A percentile compares a stretch with the other conserved stretches of the same genome.
phyloP scores from a whole-genome alignment of 2,797 vertebrate species.

The Sebastes jordani region DNA sequence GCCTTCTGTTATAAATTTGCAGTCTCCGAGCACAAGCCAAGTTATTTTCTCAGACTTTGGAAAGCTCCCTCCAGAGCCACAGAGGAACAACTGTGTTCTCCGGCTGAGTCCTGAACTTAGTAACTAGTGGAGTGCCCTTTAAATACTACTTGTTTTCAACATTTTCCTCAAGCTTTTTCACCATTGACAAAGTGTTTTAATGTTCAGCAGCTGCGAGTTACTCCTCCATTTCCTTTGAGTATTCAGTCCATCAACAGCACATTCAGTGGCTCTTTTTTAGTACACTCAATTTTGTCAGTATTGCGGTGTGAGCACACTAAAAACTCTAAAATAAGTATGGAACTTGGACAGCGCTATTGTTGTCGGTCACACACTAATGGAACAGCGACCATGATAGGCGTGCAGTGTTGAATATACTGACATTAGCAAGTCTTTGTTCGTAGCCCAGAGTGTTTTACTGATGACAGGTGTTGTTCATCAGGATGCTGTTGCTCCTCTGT shows the following conservation, averaged over 20 bases:
- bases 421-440: constrained; percentile 48
- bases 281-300: neutral
- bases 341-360: neutral
- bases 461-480: constrained; percentile 61
- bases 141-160: neutral
- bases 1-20: neutral
- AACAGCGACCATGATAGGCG: neutral
- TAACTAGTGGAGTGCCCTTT: neutral
- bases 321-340: neutral
- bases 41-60: neutral
- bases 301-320: neutral
- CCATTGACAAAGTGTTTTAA: neutral
- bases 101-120: neutral
- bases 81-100: neutral
- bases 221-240: neutral
- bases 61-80: neutral
- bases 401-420: neutral
- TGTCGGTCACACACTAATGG: neutral
- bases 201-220: neutral
- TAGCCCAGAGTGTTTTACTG: constrained; percentile 15
- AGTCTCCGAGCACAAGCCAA: neutral
- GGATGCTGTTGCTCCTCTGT: constrained; percentile 57
- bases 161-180: neutral
- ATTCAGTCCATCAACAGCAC: neutral
- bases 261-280: neutral